Conservation (phyloP, 2,797 vertebrate species). For the Squalus acanthias region DNA sequence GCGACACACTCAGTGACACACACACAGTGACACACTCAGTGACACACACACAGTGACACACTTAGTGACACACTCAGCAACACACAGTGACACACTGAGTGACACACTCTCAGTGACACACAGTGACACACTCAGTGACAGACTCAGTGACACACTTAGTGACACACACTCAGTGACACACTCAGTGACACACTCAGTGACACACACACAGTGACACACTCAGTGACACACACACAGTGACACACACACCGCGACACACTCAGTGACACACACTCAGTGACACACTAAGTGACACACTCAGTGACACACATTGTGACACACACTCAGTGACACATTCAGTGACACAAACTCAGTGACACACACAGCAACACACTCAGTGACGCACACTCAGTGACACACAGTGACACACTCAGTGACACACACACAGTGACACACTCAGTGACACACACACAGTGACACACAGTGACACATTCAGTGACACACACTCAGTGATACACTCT, state of each 20-base stretch:
- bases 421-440: background rate
- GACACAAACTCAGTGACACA: too few species aligned
- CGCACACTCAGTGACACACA: background rate
- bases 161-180: too few species aligned
- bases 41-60: background rate
- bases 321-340: background rate
- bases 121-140: background rate
- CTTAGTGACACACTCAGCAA: background rate
- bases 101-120: background rate
- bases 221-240: background rate
- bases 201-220: background rate
- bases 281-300: background rate
- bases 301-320: background rate
- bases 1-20: background rate
- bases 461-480: background rate
- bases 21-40: too few species aligned
- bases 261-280: background rate
- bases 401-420: background rate
- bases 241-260: background rate
- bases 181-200: too few species aligned
- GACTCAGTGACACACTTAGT: background rate
- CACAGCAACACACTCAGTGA: background rate
- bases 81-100: background rate
- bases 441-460: background rate
- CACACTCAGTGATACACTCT: background rate